Conservation (phyloP, 2,888 invertebrate species). For the Yponomeuta malinellus region DNA sequence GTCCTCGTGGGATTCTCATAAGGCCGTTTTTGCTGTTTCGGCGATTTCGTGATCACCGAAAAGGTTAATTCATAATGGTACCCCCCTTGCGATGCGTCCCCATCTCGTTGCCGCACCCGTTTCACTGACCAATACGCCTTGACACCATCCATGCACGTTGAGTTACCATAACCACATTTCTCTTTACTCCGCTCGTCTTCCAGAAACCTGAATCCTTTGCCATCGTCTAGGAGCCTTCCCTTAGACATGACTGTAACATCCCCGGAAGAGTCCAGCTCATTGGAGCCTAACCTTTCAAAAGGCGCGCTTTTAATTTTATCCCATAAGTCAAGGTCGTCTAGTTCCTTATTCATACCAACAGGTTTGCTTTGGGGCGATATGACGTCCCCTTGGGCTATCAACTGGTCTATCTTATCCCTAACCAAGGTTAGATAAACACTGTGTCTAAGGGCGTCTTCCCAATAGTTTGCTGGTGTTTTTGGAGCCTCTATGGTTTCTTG, state of each 20-base stretch:
- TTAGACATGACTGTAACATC: constrained; percentile 80
- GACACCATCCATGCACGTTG: constrained; percentile 69
- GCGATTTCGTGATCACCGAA: constrained; percentile 71
- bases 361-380: constrained; percentile 39
- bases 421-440: constrained; percentile 79
- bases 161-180: constrained; percentile 45
- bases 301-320: constrained; percentile 65
- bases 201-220: constrained; percentile 72
- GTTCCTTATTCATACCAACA: constrained; percentile 42
- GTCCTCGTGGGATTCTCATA: constrained; percentile 75
- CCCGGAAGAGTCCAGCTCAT: constrained; percentile 71
- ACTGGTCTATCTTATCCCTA: constrained; percentile 71
- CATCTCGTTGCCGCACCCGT: constrained; percentile 79
- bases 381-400: constrained; percentile 54
- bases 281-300: constrained; percentile 47
- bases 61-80: constrained; percentile 80
- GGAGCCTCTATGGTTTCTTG: constrained; percentile 34
- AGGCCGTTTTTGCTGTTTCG: constrained; percentile 59
- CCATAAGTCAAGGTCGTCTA: constrained; percentile 67
- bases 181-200: constrained; percentile 57
- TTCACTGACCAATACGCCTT: constrained; percentile 82
- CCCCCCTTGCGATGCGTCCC: constrained; percentile 56
- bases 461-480: constrained; percentile 62
- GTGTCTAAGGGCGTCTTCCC: constrained; percentile 82
- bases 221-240: constrained; percentile 76